Evolutionary conservation across 2,113 vertebrate species (phyloP), one percentile per base, ranked within the genome.

Genomic region (Chionis minor): DNA sequence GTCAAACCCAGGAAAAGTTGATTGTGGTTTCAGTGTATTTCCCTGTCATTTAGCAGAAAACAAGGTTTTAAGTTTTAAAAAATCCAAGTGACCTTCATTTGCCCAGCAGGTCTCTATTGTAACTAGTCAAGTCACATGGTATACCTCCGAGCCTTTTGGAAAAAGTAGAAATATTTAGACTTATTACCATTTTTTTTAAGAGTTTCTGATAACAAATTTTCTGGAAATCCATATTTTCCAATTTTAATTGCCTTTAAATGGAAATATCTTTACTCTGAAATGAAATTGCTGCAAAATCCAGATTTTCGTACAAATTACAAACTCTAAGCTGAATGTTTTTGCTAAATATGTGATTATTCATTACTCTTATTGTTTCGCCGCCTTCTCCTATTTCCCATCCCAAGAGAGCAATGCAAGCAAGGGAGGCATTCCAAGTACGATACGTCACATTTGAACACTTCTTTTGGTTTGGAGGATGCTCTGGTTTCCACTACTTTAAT

Each of bases 271-370:
- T 44, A 52, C 16, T 62, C 30, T 56, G 74, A 94, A 94, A 81
- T 77, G 24, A 90, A 96, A 82, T 91, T 80, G 45, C 87, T 89
- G 62, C 69, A 90, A 77, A 91, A 90, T 90, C 45, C 47, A 70
- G 61, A 75, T 78, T 86, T 70, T 80, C 45, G n/a, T 66, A 47
- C 70, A 79, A 82, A 82, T 94, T 89, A 22, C 74, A 70, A 74
- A 59, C 45, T 62, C 81, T 80, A 62, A 54, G 80, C 81, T 54
- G 45, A 86, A 79, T 38, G 44, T 78, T 88, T 95, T 95, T 90
- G 32, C 42, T 90, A 91, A 96, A 88, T 87, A 79, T 82, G 78
- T 89, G 92, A 81, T 94, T 95, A 94, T 97, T 96, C 93, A 90
- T 95, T 92, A 91, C 20, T 80, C 71, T 78, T 81, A 95, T 95